Evolutionary conservation across 2,888 invertebrate species (phyloP), one percentile per base, ranked within the genome.

Genomic region (Orthosia gothica): DNA sequence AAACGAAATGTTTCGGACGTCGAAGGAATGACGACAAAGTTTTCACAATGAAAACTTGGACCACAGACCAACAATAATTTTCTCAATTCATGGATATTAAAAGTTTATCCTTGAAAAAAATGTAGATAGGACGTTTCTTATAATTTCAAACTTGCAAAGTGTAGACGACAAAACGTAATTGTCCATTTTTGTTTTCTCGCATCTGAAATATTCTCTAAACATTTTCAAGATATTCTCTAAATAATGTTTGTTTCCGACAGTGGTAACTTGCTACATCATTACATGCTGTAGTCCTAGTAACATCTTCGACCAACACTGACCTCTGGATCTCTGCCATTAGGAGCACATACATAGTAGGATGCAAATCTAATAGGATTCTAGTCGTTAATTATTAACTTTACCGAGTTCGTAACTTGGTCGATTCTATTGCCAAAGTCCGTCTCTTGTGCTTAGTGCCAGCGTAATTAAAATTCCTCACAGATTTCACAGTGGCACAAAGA

Each of bases 1-100:
- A 73, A 83, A 73, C 55, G 74, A 66, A 81, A 74, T 81, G 55
- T 70, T 85, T 65, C 58, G 65, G 70, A 70, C 76, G 77, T 64
- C 69, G 64, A 71, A 59, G 61, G 64, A 64, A 70, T 65, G 67
- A 78, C 74, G 70, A 59, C 65, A 78, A 82, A 85, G 74, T 83
- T 83, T 77, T 49, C 12, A 74, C 72, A 83, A 73, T 75, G 70
- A 69, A 82, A 82, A 78, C 54, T 68, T 50, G 74, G 47, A 66
- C 45, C 65, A 13, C n/a, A 54, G 54, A 72, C 59, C 52, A 58
- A 50, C 65, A 61, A 57, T 15, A 62, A 47, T 49, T 55, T n/a
- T n/a, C n/a, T n/a, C n/a, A n/a, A n/a, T n/a, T n/a, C n/a, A n/a
- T n/a, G n/a, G n/a, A n/a, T n/a, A n/a, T n/a, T n/a, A n/a, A n/a